These are phyloP conservation scores for Coptotermes formosanus DNA, from an alignment of 1,140 invertebrate species.

Conservation along the genomic window DNA sequence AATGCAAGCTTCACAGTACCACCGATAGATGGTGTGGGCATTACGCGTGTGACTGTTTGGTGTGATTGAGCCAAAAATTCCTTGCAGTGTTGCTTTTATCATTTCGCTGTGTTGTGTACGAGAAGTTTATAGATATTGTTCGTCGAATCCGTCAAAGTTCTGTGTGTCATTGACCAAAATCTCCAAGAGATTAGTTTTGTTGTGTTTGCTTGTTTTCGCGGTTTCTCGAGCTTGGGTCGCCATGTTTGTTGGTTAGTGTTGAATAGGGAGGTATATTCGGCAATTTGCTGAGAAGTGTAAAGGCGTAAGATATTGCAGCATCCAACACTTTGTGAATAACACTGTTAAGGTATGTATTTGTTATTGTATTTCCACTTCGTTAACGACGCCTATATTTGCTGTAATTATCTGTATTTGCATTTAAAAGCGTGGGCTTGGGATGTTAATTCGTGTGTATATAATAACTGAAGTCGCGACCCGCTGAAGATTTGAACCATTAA, in stretches of 20 bases:
- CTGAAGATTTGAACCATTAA: slow-evolving; percentile 19
- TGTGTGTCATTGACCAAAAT: not conserved
- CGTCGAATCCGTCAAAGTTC: not conserved
- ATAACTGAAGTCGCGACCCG: not conserved
- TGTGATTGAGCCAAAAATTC: not conserved
- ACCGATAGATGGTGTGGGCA: not conserved
- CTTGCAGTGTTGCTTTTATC: not conserved
- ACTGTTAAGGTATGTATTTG: not conserved
- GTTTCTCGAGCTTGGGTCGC: slow-evolving; percentile 24
- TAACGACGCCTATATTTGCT: not conserved
- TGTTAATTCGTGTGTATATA: not conserved
- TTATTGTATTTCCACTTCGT: not conserved
- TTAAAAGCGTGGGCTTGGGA: not conserved
- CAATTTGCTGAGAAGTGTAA: not conserved
- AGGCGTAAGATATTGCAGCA: not conserved
- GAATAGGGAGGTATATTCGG: not conserved
- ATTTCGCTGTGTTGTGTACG: not conserved
- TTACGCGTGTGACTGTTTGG: not conserved
- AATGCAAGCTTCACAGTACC: no score
- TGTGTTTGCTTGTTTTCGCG: not conserved
- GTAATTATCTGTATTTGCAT: not conserved
- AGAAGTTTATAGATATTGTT: not conserved
- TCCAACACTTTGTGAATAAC: not conserved
- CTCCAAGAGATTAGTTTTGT: not conserved
- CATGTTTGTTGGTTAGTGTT: slow-evolving; percentile 1